Conservation (phyloP, 2,888 invertebrate species). For the Drosophila vallismaia region DNA sequence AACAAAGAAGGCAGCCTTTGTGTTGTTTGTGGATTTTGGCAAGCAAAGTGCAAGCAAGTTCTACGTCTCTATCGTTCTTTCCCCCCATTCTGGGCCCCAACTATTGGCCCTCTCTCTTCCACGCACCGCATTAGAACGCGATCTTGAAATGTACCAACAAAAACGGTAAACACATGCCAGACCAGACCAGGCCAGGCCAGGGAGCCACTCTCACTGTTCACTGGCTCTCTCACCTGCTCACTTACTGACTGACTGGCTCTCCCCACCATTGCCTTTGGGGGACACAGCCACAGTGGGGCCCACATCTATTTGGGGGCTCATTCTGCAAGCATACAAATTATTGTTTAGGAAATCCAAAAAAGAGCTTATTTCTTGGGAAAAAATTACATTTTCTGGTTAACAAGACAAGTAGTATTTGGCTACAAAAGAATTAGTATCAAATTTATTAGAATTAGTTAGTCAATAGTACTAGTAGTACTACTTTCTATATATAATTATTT, state of each 20-base stretch:
- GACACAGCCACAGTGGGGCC: conserved; percentile 23
- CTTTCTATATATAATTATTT: no score
- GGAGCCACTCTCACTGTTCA: conserved; percentile 12
- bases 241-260: conserved; percentile 21
- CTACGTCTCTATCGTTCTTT: conserved; percentile 23
- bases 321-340: no score
- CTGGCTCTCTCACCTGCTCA: conserved; percentile 21
- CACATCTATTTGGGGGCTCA: no score
- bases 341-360: no score
- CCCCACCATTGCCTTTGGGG: conserved; percentile 23
- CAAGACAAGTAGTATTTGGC: no score
- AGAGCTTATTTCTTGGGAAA: no score
- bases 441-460: no score
- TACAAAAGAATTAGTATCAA: no score
- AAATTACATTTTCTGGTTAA: no score
- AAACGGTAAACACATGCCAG: conserved; percentile 30
- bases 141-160: conserved; percentile 56
- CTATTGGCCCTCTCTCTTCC: conserved; percentile 8
- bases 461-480: no score
- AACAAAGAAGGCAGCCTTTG: conserved; percentile 54
- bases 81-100: neutral
- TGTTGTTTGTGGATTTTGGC: conserved; percentile 47
- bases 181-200: conserved; percentile 6
- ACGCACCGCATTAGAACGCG: conserved; percentile 46
- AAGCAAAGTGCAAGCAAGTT: conserved; percentile 39